phyloP scores from a whole-genome alignment of 2,888 invertebrate species.

The Andrena praecox region DNA sequence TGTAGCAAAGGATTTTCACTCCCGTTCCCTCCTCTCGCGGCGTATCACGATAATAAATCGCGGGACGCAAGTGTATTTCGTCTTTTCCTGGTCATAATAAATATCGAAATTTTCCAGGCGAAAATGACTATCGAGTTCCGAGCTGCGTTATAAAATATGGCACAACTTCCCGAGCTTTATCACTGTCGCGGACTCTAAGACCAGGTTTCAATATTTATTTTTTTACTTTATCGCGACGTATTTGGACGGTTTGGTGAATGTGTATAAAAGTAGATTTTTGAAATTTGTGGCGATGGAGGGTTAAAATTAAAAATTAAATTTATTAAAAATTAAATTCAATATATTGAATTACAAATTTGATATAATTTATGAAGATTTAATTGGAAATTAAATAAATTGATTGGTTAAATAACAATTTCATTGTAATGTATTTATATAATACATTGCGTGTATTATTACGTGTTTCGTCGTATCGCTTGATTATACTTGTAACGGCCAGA shows the following conservation, averaged over 20 bases:
- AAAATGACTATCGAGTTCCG: slow-evolving; percentile 15
- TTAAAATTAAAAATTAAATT: too few species aligned
- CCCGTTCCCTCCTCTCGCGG: not conserved
- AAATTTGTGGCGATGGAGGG: not conserved
- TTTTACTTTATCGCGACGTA: not conserved
- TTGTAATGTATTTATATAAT: too few species aligned
- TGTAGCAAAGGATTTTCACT: slow-evolving; percentile 4
- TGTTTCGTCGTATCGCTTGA: too few species aligned
- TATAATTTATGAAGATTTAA: too few species aligned
- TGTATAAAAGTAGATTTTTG: not conserved
- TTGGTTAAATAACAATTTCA: too few species aligned
- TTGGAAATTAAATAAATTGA: too few species aligned
- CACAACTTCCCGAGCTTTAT: not conserved
- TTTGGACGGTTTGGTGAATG: not conserved
- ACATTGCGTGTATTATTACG: too few species aligned
- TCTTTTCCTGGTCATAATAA: slow-evolving; percentile 10
- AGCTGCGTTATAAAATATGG: slow-evolving; percentile 9
- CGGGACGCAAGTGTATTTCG: not conserved
- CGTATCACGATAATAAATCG: slow-evolving; percentile 7
- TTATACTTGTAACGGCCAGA: too few species aligned
- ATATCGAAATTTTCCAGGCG: slow-evolving; percentile 16
- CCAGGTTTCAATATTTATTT: not conserved
- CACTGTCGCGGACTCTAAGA: slow-evolving; percentile 19
- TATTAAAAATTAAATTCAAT: too few species aligned
- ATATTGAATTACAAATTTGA: too few species aligned